These are phyloP conservation scores for Danio rerio DNA, from an alignment of 2,113 vertebrate species.

Conservation along the genomic window DNA sequence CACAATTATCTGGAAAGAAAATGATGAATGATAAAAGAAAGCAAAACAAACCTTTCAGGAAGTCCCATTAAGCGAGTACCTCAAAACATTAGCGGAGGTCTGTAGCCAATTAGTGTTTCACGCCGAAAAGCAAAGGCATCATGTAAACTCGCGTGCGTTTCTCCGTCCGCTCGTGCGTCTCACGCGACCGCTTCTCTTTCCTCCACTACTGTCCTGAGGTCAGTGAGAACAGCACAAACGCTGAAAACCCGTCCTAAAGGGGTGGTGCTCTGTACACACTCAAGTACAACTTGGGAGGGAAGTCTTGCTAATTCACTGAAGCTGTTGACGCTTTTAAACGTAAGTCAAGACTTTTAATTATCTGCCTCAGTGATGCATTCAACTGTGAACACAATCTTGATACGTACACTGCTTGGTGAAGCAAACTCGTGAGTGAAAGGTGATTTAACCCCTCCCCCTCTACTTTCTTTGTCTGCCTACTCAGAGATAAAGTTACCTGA, in stretches of 20 bases:
- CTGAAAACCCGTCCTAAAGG: slow-evolving; percentile 26
- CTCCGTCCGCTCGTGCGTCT: neutral
- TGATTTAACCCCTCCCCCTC: slow-evolving; percentile 31
- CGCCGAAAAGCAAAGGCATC: neutral
- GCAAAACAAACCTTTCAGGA: slow-evolving; percentile 25
- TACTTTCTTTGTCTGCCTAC: slow-evolving; percentile 32
- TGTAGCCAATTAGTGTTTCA: slow-evolving; percentile 6
- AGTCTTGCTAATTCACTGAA: neutral
- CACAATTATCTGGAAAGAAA: too few relatives aligned
- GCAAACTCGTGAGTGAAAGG: neutral
- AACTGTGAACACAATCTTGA: neutral
- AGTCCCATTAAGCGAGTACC: neutral
- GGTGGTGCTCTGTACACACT: slow-evolving; percentile 23
- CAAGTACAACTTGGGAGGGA: neutral
- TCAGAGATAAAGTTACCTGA: slow-evolving; percentile 31
- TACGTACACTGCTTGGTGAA: neutral
- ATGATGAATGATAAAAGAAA: neutral
- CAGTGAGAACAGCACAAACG: neutral
- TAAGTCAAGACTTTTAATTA: neutral
- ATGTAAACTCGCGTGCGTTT: neutral
- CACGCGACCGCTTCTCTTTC: slow-evolving; percentile 5
- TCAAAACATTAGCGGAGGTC: neutral
- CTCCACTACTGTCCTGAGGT: slow-evolving; percentile 5
- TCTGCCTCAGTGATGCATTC: neutral
- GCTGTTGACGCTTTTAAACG: neutral